phyloP scores from a whole-genome alignment of 2,888 invertebrate genomes.

The Drosophila diplacantha region DNA sequence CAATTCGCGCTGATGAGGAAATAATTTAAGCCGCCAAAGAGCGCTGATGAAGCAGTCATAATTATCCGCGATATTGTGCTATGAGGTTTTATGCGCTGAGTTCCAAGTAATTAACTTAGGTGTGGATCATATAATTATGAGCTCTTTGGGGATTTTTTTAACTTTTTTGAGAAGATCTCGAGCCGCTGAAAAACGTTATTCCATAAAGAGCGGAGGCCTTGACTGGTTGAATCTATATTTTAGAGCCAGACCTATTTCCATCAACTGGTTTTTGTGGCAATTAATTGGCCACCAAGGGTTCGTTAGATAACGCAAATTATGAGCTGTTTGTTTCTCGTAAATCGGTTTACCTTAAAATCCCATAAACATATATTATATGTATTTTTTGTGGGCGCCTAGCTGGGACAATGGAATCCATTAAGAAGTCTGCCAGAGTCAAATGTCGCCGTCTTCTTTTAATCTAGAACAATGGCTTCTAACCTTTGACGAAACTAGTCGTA shows the following conservation, averaged over 20 bases:
- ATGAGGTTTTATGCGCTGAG: constrained; percentile 5
- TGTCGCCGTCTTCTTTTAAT: constrained; percentile 4
- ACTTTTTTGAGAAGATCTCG: background rate
- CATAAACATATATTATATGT: background rate
- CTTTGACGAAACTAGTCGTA: constrained; percentile 26
- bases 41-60: constrained; percentile 21
- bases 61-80: constrained; percentile 14
- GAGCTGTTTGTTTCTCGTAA: constrained; percentile 20
- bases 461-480: constrained; percentile 36
- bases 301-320: constrained; percentile 22
- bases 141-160: background rate
- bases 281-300: constrained; percentile 36
- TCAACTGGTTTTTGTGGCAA: constrained; percentile 33
- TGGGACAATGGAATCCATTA: constrained; percentile 14
- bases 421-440: constrained; percentile 7
- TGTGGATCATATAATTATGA: constrained; percentile 36
- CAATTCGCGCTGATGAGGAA: constrained; percentile 27
- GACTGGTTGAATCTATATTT: constrained; percentile 16
- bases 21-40: constrained; percentile 17
- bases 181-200: constrained; percentile 7
- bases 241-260: constrained; percentile 38
- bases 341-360: constrained; percentile 13
- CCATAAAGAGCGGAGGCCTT: constrained; percentile 19
- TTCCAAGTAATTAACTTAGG: constrained; percentile 29
- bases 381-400: constrained; percentile 23